Percentiles rank a stretch among this genome's conserved stretches.
Conservation (phyloP, 2,888 invertebrate species). For the Calliphora vomitoria region DNA sequence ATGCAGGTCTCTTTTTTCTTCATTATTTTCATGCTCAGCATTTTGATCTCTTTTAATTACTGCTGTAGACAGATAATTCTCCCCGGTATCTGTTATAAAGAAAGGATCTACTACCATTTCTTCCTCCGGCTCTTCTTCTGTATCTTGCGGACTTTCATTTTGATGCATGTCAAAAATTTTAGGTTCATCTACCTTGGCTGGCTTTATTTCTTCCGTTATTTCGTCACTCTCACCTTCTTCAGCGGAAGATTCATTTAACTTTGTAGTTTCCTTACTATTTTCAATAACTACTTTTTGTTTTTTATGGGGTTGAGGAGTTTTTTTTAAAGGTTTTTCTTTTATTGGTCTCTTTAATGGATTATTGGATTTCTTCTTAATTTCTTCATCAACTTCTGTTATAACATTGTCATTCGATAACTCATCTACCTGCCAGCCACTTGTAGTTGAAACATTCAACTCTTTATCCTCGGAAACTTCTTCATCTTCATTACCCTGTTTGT, state of each 20-base stretch:
- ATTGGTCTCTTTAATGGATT: background rate
- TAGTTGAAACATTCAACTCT: slow-evolving; percentile 36
- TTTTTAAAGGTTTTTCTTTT: slow-evolving; percentile 16
- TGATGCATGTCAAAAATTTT: background rate
- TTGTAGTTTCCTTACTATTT: background rate
- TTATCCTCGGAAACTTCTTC: background rate
- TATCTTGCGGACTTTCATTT: slow-evolving; percentile 14
- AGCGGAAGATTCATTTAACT: background rate
- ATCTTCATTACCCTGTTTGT: slow-evolving; percentile 64
- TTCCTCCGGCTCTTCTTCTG: slow-evolving; percentile 51
- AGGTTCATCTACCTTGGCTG: background rate
- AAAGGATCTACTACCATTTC: slow-evolving; percentile 81
- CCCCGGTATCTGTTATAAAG: slow-evolving; percentile 82
- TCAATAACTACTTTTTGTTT: background rate
- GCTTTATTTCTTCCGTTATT: background rate
- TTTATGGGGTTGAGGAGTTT: background rate
- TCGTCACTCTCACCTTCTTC: background rate
- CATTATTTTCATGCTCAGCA: background rate
- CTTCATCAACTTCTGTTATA: background rate
- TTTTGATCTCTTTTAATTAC: slow-evolving; percentile 69
- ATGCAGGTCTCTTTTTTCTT: slow-evolving; percentile 68
- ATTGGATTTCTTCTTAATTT: background rate
- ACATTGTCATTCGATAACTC: slow-evolving; percentile 1
- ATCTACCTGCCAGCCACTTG: slow-evolving; percentile 62
- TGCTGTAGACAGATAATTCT: slow-evolving; percentile 82